Evolutionary conservation across 1,140 invertebrate genomes (phyloP).

Genomic region (Maniola jurtina): DNA sequence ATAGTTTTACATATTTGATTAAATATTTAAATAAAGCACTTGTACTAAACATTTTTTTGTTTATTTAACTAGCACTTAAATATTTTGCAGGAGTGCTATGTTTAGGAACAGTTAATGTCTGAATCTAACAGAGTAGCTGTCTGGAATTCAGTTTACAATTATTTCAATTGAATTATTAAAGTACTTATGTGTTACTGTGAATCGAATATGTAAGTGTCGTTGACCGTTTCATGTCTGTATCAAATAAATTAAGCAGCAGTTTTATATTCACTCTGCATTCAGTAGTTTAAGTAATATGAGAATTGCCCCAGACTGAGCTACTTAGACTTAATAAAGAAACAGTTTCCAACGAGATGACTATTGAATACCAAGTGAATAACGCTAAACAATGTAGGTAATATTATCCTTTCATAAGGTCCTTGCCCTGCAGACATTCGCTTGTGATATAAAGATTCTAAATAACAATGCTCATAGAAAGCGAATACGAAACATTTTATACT

Average conservation of each 20-base stretch:
- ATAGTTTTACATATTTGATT: too few species aligned
- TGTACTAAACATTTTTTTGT: too few species aligned
- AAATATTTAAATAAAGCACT: too few species aligned
- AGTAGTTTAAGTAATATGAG: background rate
- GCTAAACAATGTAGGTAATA: slow-evolving; percentile 2
- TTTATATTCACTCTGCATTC: background rate
- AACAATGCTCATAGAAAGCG: too few species aligned
- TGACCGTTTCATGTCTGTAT: background rate
- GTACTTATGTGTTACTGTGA: background rate
- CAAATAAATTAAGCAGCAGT: background rate
- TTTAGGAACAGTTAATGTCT: too few species aligned
- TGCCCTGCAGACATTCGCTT: background rate
- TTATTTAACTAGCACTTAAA: too few species aligned
- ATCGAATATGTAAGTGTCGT: slow-evolving; percentile 4
- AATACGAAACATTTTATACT: too few species aligned
- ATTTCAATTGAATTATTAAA: too few species aligned
- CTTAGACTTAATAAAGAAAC: slow-evolving; percentile 11
- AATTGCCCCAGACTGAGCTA: background rate
- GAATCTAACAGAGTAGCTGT: too few species aligned
- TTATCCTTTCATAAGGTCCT: slow-evolving; percentile 3
- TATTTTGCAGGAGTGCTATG: too few species aligned
- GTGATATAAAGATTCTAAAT: background rate
- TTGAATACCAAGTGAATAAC: slow-evolving; percentile 3
- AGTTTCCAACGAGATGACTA: background rate
- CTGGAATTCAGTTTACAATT: too few species aligned